phyloP scores from a whole-genome alignment of 2,888 invertebrate genomes.

The Liopterus haemorrhoidalis region DNA sequence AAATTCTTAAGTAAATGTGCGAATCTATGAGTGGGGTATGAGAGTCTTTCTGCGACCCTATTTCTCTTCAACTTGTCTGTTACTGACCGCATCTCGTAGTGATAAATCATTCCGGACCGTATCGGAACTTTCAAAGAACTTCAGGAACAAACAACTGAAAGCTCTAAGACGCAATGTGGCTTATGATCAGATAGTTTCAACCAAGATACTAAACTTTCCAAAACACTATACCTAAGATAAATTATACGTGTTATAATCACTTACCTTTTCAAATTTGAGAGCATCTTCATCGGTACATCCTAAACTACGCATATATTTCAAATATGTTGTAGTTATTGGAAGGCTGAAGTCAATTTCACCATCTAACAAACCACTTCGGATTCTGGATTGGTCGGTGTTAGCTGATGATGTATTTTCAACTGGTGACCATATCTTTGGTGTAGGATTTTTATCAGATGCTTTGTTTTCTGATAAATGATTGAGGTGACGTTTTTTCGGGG shows the following conservation, averaged over 20 bases:
- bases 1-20: too few species aligned
- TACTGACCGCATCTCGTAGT: too few species aligned
- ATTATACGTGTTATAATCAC: constrained; percentile 45
- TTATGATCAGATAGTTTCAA: too few species aligned
- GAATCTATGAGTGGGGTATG: too few species aligned
- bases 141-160: background rate
- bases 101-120: too few species aligned
- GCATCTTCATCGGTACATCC: constrained; percentile 59
- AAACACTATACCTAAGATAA: too few species aligned
- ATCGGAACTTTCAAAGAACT: too few species aligned
- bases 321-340: constrained; percentile 84
- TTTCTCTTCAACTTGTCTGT: too few species aligned
- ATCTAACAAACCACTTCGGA: constrained; percentile 37
- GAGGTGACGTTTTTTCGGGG: constrained; percentile 47
- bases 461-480: constrained; percentile 38
- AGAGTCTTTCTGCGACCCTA: too few species aligned
- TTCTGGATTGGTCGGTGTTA: constrained; percentile 33
- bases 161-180: background rate
- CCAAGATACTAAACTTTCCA: too few species aligned
- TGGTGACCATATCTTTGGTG: constrained; percentile 59
- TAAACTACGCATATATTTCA: constrained; percentile 76
- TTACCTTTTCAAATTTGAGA: constrained; percentile 55
- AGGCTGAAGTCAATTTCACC: constrained; percentile 72
- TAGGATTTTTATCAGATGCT: constrained; percentile 23
- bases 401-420: constrained; percentile 40